phyloP scores from a whole-genome alignment of 2,797 vertebrate species.

The Fratercula arctica region DNA sequence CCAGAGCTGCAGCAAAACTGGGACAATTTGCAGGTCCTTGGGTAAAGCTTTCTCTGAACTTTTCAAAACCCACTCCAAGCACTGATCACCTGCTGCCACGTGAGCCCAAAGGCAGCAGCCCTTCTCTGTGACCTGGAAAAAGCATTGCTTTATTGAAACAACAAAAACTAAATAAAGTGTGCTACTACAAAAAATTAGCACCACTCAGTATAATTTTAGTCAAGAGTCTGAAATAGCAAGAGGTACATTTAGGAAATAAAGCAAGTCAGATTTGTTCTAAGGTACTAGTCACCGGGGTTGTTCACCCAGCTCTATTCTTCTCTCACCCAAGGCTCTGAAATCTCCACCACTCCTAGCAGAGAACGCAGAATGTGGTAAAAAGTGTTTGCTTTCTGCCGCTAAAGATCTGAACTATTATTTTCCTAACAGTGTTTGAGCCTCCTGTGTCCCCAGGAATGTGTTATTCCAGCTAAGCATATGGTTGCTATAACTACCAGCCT shows the following conservation, averaged over 20 bases:
- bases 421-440: not conserved
- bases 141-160: too few relatives aligned
- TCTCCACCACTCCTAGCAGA: not conserved
- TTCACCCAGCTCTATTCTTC: not conserved
- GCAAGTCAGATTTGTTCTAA: too few relatives aligned
- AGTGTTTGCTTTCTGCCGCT: not conserved
- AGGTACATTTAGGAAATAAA: not conserved
- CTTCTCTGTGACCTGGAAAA: not conserved
- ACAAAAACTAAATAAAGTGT: not conserved
- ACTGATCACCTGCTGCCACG: not conserved
- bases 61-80: not conserved
- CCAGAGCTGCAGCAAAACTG: not conserved
- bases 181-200: not conserved
- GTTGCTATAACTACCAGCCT: slow-evolving; percentile 44
- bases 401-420: rapidly evolving
- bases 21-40: not conserved
- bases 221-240: not conserved
- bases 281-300: rapidly evolving
- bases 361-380: rapidly evolving
- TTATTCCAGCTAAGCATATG: not conserved
- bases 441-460: not conserved
- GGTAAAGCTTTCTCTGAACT: not conserved
- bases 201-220: not conserved
- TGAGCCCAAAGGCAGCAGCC: not conserved
- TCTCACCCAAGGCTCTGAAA: not conserved